Conservation (phyloP, 2,113 vertebrate genomes). For the Aegypius monachus region DNA sequence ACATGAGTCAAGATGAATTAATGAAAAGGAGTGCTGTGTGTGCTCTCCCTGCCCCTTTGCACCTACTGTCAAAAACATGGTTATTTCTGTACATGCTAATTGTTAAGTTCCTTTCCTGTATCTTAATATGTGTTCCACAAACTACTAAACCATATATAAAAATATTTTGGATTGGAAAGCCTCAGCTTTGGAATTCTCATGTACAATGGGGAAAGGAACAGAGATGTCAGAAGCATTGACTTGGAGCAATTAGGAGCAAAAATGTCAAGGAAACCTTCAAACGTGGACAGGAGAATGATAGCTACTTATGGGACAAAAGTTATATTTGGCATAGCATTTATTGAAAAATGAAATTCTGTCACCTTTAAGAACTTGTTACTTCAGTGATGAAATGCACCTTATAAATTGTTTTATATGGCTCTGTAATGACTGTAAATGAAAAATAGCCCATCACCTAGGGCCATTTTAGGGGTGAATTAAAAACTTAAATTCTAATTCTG, state of each 20-base stretch:
- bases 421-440: background rate
- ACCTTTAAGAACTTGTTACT: background rate
- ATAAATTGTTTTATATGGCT: background rate
- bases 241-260: background rate
- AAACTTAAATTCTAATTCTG: background rate
- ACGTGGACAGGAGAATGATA: background rate
- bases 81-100: background rate
- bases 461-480: background rate
- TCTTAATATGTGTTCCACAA: background rate
- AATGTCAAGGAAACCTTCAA: background rate
- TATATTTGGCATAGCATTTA: background rate
- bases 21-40: background rate
- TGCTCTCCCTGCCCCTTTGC: background rate
- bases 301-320: background rate
- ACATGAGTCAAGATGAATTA: background rate
- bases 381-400: background rate
- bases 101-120: background rate
- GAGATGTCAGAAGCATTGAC: background rate
- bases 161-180: background rate
- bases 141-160: background rate
- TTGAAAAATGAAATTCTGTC: background rate
- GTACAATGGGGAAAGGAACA: background rate
- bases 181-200: background rate
- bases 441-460: background rate
- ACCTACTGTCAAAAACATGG: background rate